Percentiles rank a stretch among this genome's conserved stretches.
phyloP scores from a whole-genome alignment of 2,888 invertebrate genomes.

The Eupeodes latifasciatus region DNA sequence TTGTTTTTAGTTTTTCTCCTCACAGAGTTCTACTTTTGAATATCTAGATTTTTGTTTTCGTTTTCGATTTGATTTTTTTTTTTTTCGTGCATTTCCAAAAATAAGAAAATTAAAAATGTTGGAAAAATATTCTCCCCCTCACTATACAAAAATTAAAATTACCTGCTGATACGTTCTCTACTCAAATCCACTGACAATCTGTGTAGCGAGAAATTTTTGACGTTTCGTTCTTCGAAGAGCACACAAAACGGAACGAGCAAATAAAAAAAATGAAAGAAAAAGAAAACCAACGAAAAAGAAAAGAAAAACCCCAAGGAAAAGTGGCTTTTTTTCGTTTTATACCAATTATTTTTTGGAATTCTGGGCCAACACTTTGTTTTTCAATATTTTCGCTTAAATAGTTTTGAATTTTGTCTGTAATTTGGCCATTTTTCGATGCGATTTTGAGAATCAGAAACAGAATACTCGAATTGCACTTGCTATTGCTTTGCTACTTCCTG shows the following conservation, averaged over 20 bases:
- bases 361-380: constrained; percentile 37
- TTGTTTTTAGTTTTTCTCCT: constrained; percentile 5
- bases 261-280: constrained; percentile 31
- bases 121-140: constrained; percentile 46
- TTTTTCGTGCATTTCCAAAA: constrained; percentile 60
- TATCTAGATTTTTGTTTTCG: constrained; percentile 22
- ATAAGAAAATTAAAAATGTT: constrained; percentile 41
- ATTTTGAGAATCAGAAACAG: not conserved
- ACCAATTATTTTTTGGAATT: constrained; percentile 41
- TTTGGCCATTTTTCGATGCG: constrained; percentile 56
- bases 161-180: constrained; percentile 48
- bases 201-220: constrained; percentile 51
- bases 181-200: constrained; percentile 11
- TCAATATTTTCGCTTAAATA: constrained; percentile 23
- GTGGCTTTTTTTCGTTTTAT: constrained; percentile 48
- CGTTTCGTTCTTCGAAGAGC: constrained; percentile 49
- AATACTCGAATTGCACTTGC: constrained; percentile 16
- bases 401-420: constrained; percentile 45
- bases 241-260: constrained; percentile 32
- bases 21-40: constrained; percentile 57
- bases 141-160: constrained; percentile 26
- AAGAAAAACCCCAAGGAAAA: constrained; percentile 44
- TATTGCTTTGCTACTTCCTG: constrained; percentile 34
- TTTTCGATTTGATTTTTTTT: not conserved
- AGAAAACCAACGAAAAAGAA: constrained; percentile 6